phyloP scores from a whole-genome alignment of 1,140 invertebrate species.

The Drosophila eugracilis region DNA sequence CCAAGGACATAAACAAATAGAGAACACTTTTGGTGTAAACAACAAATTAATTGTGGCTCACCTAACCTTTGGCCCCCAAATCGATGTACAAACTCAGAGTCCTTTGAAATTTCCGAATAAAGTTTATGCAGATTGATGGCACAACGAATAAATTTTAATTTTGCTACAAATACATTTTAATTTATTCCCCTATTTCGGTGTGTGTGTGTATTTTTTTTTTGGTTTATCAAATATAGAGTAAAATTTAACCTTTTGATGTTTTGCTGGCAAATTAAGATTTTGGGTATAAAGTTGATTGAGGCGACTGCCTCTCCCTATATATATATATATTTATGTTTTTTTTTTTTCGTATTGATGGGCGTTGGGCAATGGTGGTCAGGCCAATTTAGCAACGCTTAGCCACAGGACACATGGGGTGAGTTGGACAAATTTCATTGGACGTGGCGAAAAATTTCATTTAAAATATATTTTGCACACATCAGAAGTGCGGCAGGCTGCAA shows the following conservation, averaged over 20 bases:
- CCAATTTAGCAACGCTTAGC: slow-evolving; percentile 69
- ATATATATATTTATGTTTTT: too few relatives aligned
- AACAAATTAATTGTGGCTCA: slow-evolving; percentile 46
- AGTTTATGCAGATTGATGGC: slow-evolving; percentile 34
- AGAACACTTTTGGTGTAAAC: slow-evolving; percentile 25
- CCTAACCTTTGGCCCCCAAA: slow-evolving; percentile 22
- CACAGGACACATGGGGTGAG: slow-evolving; percentile 29
- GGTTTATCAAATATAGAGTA: background rate
- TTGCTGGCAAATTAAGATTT: slow-evolving; percentile 33
- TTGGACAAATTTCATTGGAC: slow-evolving; percentile 69
- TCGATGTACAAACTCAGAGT: slow-evolving; percentile 17
- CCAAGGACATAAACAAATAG: slow-evolving; percentile 35
- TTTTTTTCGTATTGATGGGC: background rate
- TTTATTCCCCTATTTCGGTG: slow-evolving; percentile 30
- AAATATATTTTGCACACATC: slow-evolving; percentile 56
- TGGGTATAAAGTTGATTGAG: slow-evolving; percentile 43
- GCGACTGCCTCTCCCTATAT: background rate
- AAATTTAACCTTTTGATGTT: slow-evolving; percentile 38
- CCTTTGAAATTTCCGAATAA: slow-evolving; percentile 1
- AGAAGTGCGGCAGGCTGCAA: slow-evolving; percentile 61
- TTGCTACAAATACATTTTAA: slow-evolving; percentile 27
- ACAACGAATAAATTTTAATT: slow-evolving; percentile 33
- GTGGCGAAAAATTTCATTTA: slow-evolving; percentile 52
- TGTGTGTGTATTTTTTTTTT: slow-evolving; percentile 10
- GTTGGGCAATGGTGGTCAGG: slow-evolving; percentile 29